These are phyloP conservation scores for Urocynchramus pylzowi DNA, from an alignment of 2,113 vertebrate genomes.

Conservation along the genomic window DNA sequence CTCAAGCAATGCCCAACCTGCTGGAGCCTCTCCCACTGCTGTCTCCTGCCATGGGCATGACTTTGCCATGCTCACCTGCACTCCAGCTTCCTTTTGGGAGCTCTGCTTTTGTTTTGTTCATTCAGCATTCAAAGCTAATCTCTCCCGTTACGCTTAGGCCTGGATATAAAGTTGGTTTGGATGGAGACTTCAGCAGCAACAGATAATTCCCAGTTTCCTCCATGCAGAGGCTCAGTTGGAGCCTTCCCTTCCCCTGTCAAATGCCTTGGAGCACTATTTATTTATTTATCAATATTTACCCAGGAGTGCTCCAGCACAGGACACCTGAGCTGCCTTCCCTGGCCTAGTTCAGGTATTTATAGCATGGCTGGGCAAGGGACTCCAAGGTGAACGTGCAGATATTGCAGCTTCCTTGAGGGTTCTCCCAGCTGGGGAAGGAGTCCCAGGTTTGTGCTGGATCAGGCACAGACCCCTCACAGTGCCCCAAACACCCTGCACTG, in stretches of 20 bases:
- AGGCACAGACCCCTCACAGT: neutral
- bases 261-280: neutral
- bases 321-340: neutral
- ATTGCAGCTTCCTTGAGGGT: neutral
- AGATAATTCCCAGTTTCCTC: neutral
- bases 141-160: neutral
- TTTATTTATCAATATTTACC: neutral
- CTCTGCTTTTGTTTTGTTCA: neutral
- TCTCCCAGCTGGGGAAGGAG: neutral
- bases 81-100: neutral
- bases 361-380: neutral
- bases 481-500: neutral
- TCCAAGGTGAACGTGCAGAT: neutral
- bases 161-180: neutral
- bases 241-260: neutral
- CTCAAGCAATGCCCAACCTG: rapidly evolving
- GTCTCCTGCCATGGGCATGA: rapidly evolving
- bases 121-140: neutral
- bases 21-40: neutral
- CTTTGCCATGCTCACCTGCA: neutral
- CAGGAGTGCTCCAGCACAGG: neutral
- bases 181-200: rapidly evolving
- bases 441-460: neutral
- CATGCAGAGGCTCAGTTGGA: rapidly evolving
- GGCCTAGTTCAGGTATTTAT: neutral